These are phyloP conservation scores for Dromius quadrimaculatus DNA, from an alignment of 2,888 invertebrate genomes.

Conservation along the genomic window DNA sequence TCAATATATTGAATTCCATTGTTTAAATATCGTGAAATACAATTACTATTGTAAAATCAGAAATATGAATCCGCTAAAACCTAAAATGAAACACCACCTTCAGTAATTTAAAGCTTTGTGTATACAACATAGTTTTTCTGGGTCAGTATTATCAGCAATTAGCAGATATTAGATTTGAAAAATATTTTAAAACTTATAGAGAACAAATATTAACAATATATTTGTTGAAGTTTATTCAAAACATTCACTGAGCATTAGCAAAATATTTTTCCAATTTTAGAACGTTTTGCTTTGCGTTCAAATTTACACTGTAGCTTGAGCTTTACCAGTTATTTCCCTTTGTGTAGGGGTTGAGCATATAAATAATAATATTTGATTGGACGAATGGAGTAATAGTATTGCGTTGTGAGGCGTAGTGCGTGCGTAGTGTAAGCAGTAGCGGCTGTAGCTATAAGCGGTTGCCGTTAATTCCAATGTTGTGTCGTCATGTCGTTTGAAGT, in stretches of 20 bases:
- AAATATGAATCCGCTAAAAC: constrained; percentile 25
- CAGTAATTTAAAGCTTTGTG: constrained; percentile 21
- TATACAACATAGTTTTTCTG: constrained; percentile 24
- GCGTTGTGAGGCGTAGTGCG: constrained; percentile 7
- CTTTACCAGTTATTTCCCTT: constrained; percentile 11
- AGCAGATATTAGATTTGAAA: neutral
- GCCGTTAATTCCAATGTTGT: too few species aligned
- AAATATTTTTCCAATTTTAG: neutral
- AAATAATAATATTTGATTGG: constrained; percentile 36
- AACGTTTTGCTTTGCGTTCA: constrained; percentile 7
- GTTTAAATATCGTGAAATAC: constrained; percentile 8
- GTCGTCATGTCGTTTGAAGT: neutral
- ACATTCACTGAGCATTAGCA: neutral
- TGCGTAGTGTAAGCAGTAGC: too few species aligned
- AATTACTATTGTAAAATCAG: constrained; percentile 23
- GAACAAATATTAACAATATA: constrained; percentile 1
- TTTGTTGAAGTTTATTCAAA: neutral
- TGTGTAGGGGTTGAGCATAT: constrained; percentile 27
- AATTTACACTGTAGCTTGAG: constrained; percentile 4
- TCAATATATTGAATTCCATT: constrained; percentile 12
- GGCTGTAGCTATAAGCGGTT: too few species aligned
- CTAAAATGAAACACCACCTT: constrained; percentile 26
- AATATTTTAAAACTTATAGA: constrained; percentile 17
- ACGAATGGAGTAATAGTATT: neutral
- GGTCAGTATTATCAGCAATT: constrained; percentile 27